Evolutionary conservation across 1,140 invertebrate species (phyloP).

Genomic region (Lucilia sericata): DNA sequence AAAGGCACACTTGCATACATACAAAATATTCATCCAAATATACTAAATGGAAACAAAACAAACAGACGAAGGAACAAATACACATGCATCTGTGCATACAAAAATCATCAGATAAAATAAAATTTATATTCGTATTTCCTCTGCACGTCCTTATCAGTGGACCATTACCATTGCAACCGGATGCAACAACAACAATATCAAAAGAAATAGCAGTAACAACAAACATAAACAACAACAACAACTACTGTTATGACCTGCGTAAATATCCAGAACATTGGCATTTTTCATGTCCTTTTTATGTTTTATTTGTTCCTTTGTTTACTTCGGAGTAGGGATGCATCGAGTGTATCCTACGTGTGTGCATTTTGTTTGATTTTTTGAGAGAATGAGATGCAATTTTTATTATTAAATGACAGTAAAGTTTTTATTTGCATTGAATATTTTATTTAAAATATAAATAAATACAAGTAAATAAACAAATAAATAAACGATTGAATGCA

Average conservation of each 20-base stretch:
- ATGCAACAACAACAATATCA: slow-evolving; percentile 1
- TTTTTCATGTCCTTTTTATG: slow-evolving; percentile 34
- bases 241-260: slow-evolving; percentile 28
- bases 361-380: slow-evolving; percentile 4
- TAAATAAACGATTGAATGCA: background rate
- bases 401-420: slow-evolving; percentile 42
- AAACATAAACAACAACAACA: slow-evolving; percentile 37
- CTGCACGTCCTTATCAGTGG: slow-evolving; percentile 45
- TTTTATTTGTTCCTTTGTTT: background rate
- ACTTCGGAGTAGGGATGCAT: no score
- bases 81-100: background rate
- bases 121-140: slow-evolving; percentile 47
- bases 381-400: slow-evolving; percentile 3
- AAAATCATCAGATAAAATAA: slow-evolving; percentile 46
- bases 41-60: background rate
- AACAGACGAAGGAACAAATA: background rate
- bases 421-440: slow-evolving; percentile 16
- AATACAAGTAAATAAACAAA: slow-evolving; percentile 18
- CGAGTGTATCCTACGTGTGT: no score
- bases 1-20: background rate
- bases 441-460: slow-evolving; percentile 23
- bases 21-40: background rate
- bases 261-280: slow-evolving; percentile 35
- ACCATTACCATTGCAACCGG: slow-evolving; percentile 52
- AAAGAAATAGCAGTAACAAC: slow-evolving; percentile 36